Evolutionary conservation across 2,888 invertebrate species (phyloP), one percentile per base, ranked within the genome.

Genomic region (Blera fallax): DNA sequence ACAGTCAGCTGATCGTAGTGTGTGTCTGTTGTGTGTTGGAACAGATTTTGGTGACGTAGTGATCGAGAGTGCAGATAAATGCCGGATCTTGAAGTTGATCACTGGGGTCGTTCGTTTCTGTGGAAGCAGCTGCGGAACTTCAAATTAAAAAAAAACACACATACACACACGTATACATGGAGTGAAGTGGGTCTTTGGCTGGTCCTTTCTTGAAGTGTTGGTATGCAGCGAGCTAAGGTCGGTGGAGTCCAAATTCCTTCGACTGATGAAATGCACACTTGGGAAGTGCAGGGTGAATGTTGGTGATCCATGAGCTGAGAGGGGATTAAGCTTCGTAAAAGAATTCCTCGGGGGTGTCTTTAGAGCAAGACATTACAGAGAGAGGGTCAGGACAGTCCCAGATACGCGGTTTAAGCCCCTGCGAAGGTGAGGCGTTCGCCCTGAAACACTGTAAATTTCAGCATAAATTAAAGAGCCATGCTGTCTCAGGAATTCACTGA

Each of bases 81-180:
- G 72, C 85, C 81, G 85, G 85, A 85, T 77, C 85, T 85, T 76
- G 84, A 70, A 65, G 74, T 74, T 76, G 79, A 79, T 64, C 45
- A 37, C 69, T 69, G 54, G 43, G 16, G 80, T 45, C 40, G 58
- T 24, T 40, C 8, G 10, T 56, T 7, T 24, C 11, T 40, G 21
- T 40, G 27, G 29, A 65, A 65, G 50, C 43, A 58, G 52, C 64
- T 50, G 54, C 54, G 50, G 40, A 74, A 48, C 62, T 48, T 14
- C 45, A 54, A 62, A 45, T 56, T 76, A 40, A 50, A 16, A 37
- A n/a, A 37, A 37, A 37, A 37, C 10, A 11, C 1, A 14, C 1
- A 14, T 24, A 24, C 2, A 24, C 4, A 24, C 24, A 3, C 24
- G 24, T 24, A n/a, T n/a, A 24, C 24, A 37, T 37, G n/a, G 37